These are phyloP conservation scores for Chaetodon auriga DNA, from an alignment of 2,113 vertebrate genomes.

Conservation along the genomic window DNA sequence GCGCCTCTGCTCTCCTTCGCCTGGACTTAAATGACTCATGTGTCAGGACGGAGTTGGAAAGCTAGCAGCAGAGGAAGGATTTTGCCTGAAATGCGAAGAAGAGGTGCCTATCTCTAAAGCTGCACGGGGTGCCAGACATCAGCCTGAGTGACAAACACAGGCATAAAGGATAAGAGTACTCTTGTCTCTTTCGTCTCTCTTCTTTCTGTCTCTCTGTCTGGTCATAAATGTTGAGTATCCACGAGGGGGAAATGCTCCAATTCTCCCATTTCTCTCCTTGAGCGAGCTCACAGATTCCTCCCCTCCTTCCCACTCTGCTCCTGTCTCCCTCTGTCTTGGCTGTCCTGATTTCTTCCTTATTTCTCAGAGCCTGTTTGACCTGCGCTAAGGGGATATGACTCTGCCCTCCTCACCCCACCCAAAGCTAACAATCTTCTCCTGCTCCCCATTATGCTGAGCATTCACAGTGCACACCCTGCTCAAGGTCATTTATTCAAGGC, in stretches of 20 bases:
- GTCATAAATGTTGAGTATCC: constrained; percentile 65
- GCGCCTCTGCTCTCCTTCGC: not conserved
- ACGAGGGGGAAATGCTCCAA: constrained; percentile 72
- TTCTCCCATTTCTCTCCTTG: constrained; percentile 76
- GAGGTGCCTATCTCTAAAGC: constrained; percentile 19
- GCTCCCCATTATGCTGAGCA: constrained; percentile 37
- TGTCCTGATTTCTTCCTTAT: constrained; percentile 58
- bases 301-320: constrained; percentile 7
- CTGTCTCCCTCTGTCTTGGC: constrained; percentile 5
- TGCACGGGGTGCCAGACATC: constrained; percentile 25
- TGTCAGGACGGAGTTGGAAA: not conserved
- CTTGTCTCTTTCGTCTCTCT: not conserved
- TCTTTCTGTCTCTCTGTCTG: constrained; percentile 26
- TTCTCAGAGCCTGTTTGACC: constrained; percentile 66
- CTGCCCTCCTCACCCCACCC: constrained; percentile 44
- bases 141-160: constrained; percentile 12
- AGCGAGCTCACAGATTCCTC: constrained; percentile 52
- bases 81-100: constrained; percentile 52
- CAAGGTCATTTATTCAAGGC: constrained; percentile 46
- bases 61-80: not conserved
- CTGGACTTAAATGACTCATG: constrained; percentile 5
- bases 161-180: constrained; percentile 8
- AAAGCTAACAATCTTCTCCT: constrained; percentile 39
- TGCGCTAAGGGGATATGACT: constrained; percentile 33
- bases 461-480: not conserved